These are phyloP conservation scores for Strix uralensis DNA, from an alignment of 2,113 vertebrate genomes.

Conservation along the genomic window DNA sequence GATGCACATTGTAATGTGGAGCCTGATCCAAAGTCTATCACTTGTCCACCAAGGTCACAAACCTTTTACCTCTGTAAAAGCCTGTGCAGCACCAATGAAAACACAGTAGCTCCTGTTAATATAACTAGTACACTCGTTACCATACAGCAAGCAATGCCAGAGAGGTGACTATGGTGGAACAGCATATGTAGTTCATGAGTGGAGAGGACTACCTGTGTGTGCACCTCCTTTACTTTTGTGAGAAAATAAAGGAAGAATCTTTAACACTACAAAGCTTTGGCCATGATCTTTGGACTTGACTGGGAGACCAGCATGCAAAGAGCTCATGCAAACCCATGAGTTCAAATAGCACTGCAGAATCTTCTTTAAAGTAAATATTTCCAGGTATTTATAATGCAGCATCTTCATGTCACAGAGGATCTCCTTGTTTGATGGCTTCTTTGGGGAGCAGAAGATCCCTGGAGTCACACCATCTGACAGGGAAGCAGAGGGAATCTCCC, in stretches of 20 bases:
- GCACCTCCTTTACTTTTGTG: not conserved
- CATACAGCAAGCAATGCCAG: not conserved
- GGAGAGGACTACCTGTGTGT: not conserved
- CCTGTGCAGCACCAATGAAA: not conserved
- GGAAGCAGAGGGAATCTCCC: not conserved
- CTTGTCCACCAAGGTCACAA: not conserved
- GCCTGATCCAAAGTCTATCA: not conserved
- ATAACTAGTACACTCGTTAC: fast-evolving
- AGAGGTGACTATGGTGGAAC: not conserved
- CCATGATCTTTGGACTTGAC: not conserved
- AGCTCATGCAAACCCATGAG: not conserved
- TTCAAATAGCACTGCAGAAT: not conserved
- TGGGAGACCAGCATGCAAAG: not conserved
- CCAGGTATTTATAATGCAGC: not conserved
- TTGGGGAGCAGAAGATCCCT: not conserved
- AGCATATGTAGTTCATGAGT: not conserved
- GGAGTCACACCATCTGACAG: not conserved
- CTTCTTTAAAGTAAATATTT: not conserved
- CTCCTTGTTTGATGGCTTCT: not conserved
- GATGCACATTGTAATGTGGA: not conserved
- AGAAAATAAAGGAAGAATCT: not conserved
- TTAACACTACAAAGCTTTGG: not conserved
- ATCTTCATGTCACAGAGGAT: not conserved
- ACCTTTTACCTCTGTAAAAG: not conserved
- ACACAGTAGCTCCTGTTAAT: not conserved